These are phyloP conservation scores for Phataginus tetradactyla DNA, from an alignment of 2,797 vertebrate genomes.

Conservation along the genomic window DNA sequence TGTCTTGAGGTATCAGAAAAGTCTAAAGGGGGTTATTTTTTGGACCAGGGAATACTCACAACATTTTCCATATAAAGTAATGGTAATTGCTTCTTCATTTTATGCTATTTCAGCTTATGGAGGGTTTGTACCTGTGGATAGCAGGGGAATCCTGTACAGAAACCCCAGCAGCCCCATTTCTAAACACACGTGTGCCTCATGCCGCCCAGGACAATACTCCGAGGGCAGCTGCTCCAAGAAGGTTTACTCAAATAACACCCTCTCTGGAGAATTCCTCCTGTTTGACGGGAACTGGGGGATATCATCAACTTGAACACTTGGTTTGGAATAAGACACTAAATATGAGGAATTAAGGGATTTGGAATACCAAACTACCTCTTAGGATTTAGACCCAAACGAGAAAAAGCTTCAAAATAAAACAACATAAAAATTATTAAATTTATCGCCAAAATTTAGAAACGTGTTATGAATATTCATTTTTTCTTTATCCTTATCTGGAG, in stretches of 20 bases:
- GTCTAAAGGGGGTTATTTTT: neutral
- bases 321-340: constrained; percentile 62
- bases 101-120: neutral
- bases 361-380: constrained; percentile 34
- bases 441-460: constrained; percentile 45
- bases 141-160: neutral
- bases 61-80: neutral
- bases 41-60: neutral
- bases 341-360: constrained; percentile 56
- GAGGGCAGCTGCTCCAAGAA: constrained; percentile 50
- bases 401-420: constrained; percentile 61
- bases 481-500: neutral
- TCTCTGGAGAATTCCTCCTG: constrained; percentile 62
- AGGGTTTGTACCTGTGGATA: neutral
- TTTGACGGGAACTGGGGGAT: constrained; percentile 53
- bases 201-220: neutral
- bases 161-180: neutral
- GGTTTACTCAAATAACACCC: constrained; percentile 49
- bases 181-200: neutral
- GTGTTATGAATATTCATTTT: constrained; percentile 52
- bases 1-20: neutral
- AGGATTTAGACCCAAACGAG: constrained; percentile 48
- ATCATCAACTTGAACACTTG: constrained; percentile 59
- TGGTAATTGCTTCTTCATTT: neutral
- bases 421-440: constrained; percentile 50